Base-by-base conservation (phyloP, 2,113 vertebrate species). In the Meles meles region DNA sequence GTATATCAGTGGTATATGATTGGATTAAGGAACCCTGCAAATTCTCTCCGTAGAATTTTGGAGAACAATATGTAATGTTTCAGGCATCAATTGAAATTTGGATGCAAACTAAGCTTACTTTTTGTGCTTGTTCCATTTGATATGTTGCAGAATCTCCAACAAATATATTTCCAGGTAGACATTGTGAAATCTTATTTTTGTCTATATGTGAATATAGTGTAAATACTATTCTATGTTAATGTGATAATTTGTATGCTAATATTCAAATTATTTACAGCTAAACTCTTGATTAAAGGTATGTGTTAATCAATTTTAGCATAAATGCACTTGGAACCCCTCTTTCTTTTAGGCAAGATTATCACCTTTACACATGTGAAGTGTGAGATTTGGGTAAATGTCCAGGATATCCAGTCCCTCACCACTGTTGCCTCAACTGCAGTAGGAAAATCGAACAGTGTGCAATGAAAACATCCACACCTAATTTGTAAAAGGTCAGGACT, bases 31-130 rank as follows among this genome's bases (percentile, higher is more conserved):
- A 80, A 17, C 57, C 37, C 80, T 92, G 49, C 63, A 87, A 71
- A 92, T 67, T 88, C 52, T 93, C 55, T 74, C 25, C 69, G 55
- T 37, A 29, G 31, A 81, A 55, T 77, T 97, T 96, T 96, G 67
- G 52, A 91, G 71, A 93, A 71, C 15, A 95, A 55, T 57, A 72
- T 86, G 74, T 92, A 34, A 90, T 52, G 5, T 93, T 92, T 96
- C 18, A 67, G 44, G 42, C 92, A 94, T 90, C 88, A 96, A 47
- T 93, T 96, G 96, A 97, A 96, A 92, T 94, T 44, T 94, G 77
- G 34, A 67, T 97, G 67, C 71, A 94, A 81, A 86, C 34, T 87
- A 96, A 94, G 42, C 8, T 91, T 94, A 49, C 8, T 71, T 18
- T 93, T 91, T 90, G 67, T 97, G 44, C 39, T 93, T 88, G 67